These are phyloP conservation scores for Drosophila parvula DNA, from an alignment of 1,140 invertebrate genomes.

Conservation along the genomic window DNA sequence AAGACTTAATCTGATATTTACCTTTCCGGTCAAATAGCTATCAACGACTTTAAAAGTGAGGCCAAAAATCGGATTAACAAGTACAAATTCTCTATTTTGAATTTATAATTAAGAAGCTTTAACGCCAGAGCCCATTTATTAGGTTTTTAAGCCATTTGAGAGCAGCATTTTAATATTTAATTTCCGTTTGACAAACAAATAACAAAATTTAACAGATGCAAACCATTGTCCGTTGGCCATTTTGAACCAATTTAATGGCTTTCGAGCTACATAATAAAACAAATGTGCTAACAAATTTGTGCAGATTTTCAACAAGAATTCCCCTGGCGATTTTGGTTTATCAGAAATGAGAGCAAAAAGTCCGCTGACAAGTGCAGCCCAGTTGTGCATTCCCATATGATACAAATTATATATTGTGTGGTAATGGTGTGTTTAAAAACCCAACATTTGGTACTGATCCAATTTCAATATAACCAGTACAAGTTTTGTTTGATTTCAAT, in stretches of 20 bases:
- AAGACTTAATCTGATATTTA: too few relatives aligned
- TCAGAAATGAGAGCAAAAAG: conserved; percentile 25
- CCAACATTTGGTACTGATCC: conserved; percentile 16
- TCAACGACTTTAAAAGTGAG: background rate
- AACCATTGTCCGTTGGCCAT: conserved; percentile 13
- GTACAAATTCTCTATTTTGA: background rate
- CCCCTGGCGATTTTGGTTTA: conserved; percentile 49
- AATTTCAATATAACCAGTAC: conserved; percentile 17
- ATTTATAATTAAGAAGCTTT: background rate
- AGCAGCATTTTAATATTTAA: background rate
- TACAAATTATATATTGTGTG: conserved; percentile 27
- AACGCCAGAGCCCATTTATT: background rate
- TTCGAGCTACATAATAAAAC: conserved; percentile 29
- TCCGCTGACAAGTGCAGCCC: conserved; percentile 23
- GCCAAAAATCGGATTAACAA: background rate
- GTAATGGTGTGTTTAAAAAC: background rate
- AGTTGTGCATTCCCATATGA: conserved; percentile 18
- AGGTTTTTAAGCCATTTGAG: background rate
- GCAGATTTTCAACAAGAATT: conserved; percentile 55
- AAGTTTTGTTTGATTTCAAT: conserved; percentile 38
- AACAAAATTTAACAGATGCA: conserved; percentile 12
- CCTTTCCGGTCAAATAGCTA: background rate
- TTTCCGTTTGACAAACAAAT: conserved; percentile 8
- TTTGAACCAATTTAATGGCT: conserved; percentile 31
- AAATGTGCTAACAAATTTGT: conserved; percentile 45